A percentile compares a stretch with the other conserved stretches of the same genome.
Evolutionary conservation across 2,113 vertebrate genomes (phyloP).

Genomic region (Himantopus leucocephalus): DNA sequence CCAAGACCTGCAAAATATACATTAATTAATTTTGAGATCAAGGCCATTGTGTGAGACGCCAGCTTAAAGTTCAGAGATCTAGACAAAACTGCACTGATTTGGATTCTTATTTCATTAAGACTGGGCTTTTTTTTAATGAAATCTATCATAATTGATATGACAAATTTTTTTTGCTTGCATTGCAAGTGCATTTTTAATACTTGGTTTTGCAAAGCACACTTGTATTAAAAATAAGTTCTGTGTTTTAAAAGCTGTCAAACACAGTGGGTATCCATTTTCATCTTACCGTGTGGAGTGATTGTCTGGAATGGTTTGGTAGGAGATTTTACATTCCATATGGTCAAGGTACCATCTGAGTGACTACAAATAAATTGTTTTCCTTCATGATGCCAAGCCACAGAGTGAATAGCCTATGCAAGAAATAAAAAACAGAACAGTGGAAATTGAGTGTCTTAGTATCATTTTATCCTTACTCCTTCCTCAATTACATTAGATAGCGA

Average conservation of each 20-base stretch:
- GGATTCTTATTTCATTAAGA: background rate
- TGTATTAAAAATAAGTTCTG: background rate
- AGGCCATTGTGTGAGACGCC: background rate
- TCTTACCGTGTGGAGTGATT: constrained; percentile 97
- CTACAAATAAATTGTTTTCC: constrained; percentile 99
- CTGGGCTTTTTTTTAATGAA: background rate
- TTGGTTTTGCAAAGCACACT: background rate
- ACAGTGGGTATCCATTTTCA: background rate
- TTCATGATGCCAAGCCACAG: constrained; percentile 98
- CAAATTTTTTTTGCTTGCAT: background rate
- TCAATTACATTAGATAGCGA: background rate
- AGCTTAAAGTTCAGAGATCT: background rate
- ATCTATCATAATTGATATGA: background rate
- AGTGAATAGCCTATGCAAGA: constrained; percentile 89
- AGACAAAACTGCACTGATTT: background rate
- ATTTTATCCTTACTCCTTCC: background rate
- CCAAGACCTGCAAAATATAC: background rate
- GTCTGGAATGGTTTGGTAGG: constrained; percentile 92
- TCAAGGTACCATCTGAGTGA: constrained; percentile 98
- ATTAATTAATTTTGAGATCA: background rate
- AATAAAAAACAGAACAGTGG: background rate
- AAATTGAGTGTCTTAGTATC: background rate
- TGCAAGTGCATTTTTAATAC: background rate
- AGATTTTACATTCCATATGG: constrained; percentile 95
- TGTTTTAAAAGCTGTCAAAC: background rate